Percentiles rank a stretch among this genome's conserved stretches.
Evolutionary conservation across 2,113 vertebrate species (phyloP).

Genomic region (Sminthopsis crassicaudata): DNA sequence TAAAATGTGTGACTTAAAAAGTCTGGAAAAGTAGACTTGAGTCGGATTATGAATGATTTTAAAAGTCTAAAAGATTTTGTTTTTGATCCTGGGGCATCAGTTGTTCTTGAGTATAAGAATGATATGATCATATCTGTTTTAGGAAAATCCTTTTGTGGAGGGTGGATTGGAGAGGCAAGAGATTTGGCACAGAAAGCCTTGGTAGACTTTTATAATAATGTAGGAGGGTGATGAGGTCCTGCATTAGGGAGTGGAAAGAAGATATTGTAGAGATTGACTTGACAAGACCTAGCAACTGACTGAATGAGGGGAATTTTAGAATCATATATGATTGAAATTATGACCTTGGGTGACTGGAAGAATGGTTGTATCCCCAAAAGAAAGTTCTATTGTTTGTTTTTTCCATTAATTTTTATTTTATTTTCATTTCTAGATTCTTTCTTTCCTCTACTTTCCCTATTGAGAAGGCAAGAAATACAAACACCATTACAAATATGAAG

Average conservation of each 20-base stretch:
- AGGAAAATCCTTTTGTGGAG: too few species aligned
- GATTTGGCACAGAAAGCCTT: not conserved
- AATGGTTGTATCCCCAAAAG: not conserved
- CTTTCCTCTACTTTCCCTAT: too few species aligned
- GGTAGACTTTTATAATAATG: not conserved
- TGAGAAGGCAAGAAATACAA: too few species aligned
- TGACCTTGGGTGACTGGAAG: not conserved
- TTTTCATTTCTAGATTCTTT: not conserved
- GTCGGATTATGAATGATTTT: too few species aligned
- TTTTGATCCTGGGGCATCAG: too few species aligned
- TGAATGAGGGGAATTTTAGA: not conserved
- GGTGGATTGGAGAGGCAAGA: not conserved
- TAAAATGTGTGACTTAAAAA: too few species aligned
- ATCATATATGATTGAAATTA: not conserved
- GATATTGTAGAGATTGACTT: not conserved
- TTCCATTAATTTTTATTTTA: not conserved
- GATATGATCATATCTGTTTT: too few species aligned
- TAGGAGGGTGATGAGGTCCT: not conserved
- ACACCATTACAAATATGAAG: too few species aligned
- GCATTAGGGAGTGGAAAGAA: not conserved
- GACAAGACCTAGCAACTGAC: not conserved
- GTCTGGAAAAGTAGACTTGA: too few species aligned
- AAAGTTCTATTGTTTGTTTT: not conserved
- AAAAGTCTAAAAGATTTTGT: too few species aligned
- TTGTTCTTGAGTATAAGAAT: too few species aligned